Evolutionary conservation across 2,888 invertebrate genomes (phyloP), one percentile per base, ranked within the genome.

Genomic region (Lycia hirtaria): DNA sequence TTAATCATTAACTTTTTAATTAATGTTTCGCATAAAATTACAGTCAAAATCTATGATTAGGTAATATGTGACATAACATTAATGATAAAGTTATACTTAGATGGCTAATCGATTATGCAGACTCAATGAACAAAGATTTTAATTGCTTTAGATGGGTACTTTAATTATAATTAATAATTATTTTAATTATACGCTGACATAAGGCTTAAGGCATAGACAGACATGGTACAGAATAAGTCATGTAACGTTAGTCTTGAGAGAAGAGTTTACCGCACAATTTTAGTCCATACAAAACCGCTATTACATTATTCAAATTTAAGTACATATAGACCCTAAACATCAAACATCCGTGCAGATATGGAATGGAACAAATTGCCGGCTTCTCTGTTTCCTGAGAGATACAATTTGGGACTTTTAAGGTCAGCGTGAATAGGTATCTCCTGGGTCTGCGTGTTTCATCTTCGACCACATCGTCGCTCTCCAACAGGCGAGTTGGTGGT

Each of bases 31-130:
- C 62, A 59, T 65, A 60, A 56, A 54, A 55, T 62, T 65, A 54
- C 54, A 59, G 38, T 61, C 58, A 32, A 57, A 54, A 55, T 52
- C 50, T 37, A 44, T 37, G 54, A 55, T 67, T 67, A 62, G 47
- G 52, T 60, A 67, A 67, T 49, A 60, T 19, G 44, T 67, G 61
- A 65, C 56, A 63, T 65, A 67, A 65, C 63, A 37, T 30, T 43
- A 26, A 38, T 19, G 43, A 48, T 37, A 20, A 24, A 43, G 37
- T 45, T 32, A 32, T 47, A 26, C 10, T 53, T 24, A 38, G 48
- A 30, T 9, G 47, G n/a, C n/a, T 47, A 56, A 50, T 56, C 38
- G 38, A 51, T 56, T 56, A 45, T 17, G 15, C n/a, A n/a, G 10
- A 51, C 26, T 51, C 40, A 45, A 51, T 45, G 37, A 43, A 37